These are phyloP conservation scores for Watsonalla binaria DNA, from an alignment of 2,888 invertebrate genomes.

Conservation along the genomic window DNA sequence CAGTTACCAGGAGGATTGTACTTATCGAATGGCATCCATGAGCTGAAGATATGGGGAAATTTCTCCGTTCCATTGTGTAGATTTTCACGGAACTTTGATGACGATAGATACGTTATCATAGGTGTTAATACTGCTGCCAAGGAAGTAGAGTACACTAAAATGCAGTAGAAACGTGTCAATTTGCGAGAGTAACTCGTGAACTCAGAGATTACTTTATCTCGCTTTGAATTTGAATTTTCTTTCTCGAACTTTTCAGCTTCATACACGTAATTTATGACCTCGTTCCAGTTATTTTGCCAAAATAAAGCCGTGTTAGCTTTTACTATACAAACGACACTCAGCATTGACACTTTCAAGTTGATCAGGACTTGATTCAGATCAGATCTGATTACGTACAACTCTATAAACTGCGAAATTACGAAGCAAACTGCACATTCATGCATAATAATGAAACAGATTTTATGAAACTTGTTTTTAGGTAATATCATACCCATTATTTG, in stretches of 20 bases:
- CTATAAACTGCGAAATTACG: slow-evolving; percentile 55
- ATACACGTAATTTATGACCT: slow-evolving; percentile 51
- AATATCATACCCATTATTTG: slow-evolving; percentile 45
- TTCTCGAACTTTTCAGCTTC: slow-evolving; percentile 57
- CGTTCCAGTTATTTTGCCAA: slow-evolving; percentile 52
- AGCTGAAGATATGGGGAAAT: slow-evolving; percentile 63
- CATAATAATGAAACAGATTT: slow-evolving; percentile 33
- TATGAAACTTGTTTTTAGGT: slow-evolving; percentile 33
- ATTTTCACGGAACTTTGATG: slow-evolving; percentile 39
- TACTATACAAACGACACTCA: slow-evolving; percentile 54
- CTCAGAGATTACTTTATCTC: slow-evolving; percentile 34
- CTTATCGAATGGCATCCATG: slow-evolving; percentile 65
- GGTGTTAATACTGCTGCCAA: slow-evolving; percentile 40
- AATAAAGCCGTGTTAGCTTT: slow-evolving; percentile 52
- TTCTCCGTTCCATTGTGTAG: slow-evolving; percentile 45
- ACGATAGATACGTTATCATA: slow-evolving; percentile 43
- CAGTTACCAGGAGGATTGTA: slow-evolving; percentile 52
- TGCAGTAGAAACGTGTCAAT: slow-evolving; percentile 55
- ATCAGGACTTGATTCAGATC: slow-evolving; percentile 53
- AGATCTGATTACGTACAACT: slow-evolving; percentile 51
- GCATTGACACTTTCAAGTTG: slow-evolving; percentile 61
- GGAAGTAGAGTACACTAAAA: slow-evolving; percentile 49
- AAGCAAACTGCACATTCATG: slow-evolving; percentile 47
- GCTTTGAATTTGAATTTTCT: slow-evolving; percentile 27
- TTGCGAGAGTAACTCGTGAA: slow-evolving; percentile 57